Percentiles rank a stretch among this genome's conserved stretches.
Conservation (phyloP, 2,113 vertebrate species). For the Odontesthes bonariensis region DNA sequence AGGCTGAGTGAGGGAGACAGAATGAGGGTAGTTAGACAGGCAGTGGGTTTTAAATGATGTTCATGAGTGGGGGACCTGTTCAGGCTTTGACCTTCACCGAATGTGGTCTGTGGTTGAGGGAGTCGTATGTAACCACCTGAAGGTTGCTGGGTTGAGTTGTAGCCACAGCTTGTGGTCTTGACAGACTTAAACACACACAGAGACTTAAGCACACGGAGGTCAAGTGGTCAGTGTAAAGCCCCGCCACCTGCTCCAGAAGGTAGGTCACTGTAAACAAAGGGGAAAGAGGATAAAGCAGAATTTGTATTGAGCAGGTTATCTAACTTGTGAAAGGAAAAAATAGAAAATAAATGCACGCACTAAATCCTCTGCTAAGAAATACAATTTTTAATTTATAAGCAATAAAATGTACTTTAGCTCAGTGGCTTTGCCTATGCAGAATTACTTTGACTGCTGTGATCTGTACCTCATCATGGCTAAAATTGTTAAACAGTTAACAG, state of each 20-base stretch:
- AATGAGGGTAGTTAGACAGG: conserved; percentile 14
- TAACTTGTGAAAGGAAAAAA: not conserved
- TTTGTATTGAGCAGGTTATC: not conserved
- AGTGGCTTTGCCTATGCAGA: not conserved
- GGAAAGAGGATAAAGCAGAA: conserved; percentile 4
- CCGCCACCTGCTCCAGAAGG: conserved; percentile 31
- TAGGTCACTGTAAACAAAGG: conserved; percentile 38
- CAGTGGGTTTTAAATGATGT: conserved; percentile 46
- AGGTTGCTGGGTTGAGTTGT: conserved; percentile 31
- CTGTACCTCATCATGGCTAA: not conserved
- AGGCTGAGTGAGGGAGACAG: conserved; percentile 11
- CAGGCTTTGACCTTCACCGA: conserved; percentile 48
- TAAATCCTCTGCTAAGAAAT: not conserved
- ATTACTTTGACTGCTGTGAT: not conserved
- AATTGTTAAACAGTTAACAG: not conserved
- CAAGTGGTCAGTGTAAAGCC: conserved; percentile 33
- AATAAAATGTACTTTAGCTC: not conserved
- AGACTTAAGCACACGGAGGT: conserved; percentile 36
- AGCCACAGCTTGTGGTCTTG: conserved; percentile 41
- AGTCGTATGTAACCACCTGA: conserved; percentile 58
- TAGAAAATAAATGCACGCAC: not conserved
- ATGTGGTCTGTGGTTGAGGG: conserved; percentile 34
- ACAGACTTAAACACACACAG: conserved; percentile 47
- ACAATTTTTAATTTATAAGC: not conserved
- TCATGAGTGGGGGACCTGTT: conserved; percentile 25